Percentiles rank a stretch among this genome's conserved stretches.
These are phyloP conservation scores for Ciona savignyi DNA, from an alignment of 23 tunicate species.

Conservation along the genomic window DNA sequence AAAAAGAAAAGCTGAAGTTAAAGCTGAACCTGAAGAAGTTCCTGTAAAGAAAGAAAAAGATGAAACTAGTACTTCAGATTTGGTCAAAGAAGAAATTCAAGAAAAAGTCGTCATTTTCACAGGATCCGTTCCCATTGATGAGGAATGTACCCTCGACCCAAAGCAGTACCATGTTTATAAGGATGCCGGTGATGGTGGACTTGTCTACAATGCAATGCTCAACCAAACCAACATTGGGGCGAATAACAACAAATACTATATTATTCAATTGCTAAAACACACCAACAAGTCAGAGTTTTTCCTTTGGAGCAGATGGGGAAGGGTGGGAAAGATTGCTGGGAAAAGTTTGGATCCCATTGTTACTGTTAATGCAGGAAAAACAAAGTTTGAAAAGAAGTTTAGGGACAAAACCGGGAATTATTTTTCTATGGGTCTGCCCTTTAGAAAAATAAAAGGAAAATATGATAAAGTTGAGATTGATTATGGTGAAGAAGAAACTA, in stretches of 20 bases:
- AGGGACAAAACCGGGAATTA: slow-evolving; percentile 54
- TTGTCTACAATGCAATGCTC: slow-evolving; percentile 69
- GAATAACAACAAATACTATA: slow-evolving; percentile 80
- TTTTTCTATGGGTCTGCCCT: slow-evolving; percentile 5
- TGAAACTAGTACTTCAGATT: not conserved
- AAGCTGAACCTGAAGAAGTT: too few relatives aligned
- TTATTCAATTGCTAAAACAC: slow-evolving; percentile 62
- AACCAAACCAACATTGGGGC: slow-evolving; percentile 76
- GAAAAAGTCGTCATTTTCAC: slow-evolving; percentile 28
- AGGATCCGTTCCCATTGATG: slow-evolving; percentile 68
- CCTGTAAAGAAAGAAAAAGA: not conserved
- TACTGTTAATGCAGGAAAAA: not conserved
- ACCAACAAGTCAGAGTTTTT: slow-evolving; percentile 19
- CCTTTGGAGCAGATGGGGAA: slow-evolving; percentile 75
- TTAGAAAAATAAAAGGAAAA: slow-evolving; percentile 38
- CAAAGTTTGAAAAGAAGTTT: slow-evolving; percentile 60
- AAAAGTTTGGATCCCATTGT: slow-evolving; percentile 26
- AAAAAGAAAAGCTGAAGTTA: too few relatives aligned
- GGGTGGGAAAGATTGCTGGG: slow-evolving; percentile 80
- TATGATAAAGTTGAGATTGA: slow-evolving; percentile 72
- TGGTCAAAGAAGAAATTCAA: not conserved
- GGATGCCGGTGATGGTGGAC: not conserved
- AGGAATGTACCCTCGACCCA: slow-evolving; percentile 19
- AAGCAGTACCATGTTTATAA: slow-evolving; percentile 41
- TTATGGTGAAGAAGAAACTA: slow-evolving; percentile 29